These are phyloP conservation scores for Theristus sp. DNA, from an alignment of 2,888 invertebrate genomes.

Conservation along the genomic window DNA sequence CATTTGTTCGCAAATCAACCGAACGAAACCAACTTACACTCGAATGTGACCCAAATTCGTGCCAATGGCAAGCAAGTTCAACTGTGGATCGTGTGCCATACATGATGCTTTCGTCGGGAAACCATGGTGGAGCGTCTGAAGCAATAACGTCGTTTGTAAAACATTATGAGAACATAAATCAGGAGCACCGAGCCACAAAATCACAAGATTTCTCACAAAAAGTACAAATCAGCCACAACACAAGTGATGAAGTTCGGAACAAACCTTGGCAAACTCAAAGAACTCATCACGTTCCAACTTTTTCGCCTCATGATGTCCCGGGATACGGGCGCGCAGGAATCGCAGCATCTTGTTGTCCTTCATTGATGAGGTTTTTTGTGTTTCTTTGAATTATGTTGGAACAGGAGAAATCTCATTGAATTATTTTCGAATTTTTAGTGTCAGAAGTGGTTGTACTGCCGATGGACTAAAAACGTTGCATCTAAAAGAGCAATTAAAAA, in stretches of 20 bases:
- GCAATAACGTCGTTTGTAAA: neutral
- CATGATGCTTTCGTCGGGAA: slow-evolving; percentile 90
- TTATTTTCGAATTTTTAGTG: too few relatives aligned
- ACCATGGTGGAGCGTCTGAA: slow-evolving; percentile 43
- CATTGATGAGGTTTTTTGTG: neutral
- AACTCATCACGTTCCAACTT: neutral
- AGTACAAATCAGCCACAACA: neutral
- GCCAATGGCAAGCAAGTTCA: slow-evolving; percentile 71
- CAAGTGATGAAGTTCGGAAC: neutral
- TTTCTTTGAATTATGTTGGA: too few relatives aligned
- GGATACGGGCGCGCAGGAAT: neutral
- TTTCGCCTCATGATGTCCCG: neutral
- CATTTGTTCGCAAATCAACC: neutral
- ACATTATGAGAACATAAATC: neutral
- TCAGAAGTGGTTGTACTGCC: too few relatives aligned
- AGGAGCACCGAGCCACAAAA: too few relatives aligned
- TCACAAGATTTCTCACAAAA: too few relatives aligned
- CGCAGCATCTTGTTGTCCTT: neutral
- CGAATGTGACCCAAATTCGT: slow-evolving; percentile 80
- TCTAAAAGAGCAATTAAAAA: too few relatives aligned
- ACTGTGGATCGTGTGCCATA: slow-evolving; percentile 71
- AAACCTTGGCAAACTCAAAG: neutral
- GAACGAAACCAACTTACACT: slow-evolving; percentile 42
- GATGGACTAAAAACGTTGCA: too few relatives aligned
- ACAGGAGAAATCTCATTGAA: too few relatives aligned